These are phyloP conservation scores for Tachystola acroxantha DNA, from an alignment of 2,888 invertebrate species.

Conservation along the genomic window DNA sequence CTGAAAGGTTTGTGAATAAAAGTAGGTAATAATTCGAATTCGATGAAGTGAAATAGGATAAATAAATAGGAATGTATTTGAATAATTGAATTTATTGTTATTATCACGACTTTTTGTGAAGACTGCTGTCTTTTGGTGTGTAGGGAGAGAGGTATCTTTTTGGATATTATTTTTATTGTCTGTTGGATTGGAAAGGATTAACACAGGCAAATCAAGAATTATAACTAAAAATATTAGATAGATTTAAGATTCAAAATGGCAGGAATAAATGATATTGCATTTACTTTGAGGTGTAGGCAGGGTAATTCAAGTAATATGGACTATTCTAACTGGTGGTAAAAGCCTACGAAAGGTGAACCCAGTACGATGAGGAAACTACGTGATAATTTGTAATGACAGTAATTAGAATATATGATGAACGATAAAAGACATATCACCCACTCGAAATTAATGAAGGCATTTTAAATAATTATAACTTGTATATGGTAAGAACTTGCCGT, in stretches of 20 bases:
- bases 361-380: too few species aligned
- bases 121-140: slow-evolving; percentile 23
- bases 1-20: slow-evolving; percentile 24
- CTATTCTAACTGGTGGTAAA: too few species aligned
- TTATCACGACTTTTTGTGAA: slow-evolving; percentile 20
- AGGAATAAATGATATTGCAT: slow-evolving; percentile 1
- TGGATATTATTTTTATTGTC: slow-evolving; percentile 8
- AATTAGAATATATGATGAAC: too few species aligned
- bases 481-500: too few species aligned
- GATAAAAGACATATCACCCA: slow-evolving; percentile 13
- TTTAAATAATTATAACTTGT: slow-evolving; percentile 1
- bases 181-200: slow-evolving; percentile 9
- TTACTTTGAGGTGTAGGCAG: slow-evolving; percentile 4
- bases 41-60: slow-evolving; percentile 13
- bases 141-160: slow-evolving; percentile 14
- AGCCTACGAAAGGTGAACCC: too few species aligned
- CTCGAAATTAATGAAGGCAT: slow-evolving; percentile 4
- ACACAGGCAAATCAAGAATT: slow-evolving; percentile 1
- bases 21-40: slow-evolving; percentile 17
- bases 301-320: slow-evolving; percentile 4
- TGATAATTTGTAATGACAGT: slow-evolving; percentile 4
- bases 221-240: slow-evolving; percentile 5
- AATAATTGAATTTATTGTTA: slow-evolving; percentile 22
- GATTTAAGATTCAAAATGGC: slow-evolving; percentile 3
- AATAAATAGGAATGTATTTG: slow-evolving; percentile 15